Percentiles rank a stretch among this genome's conserved stretches.
Conservation (phyloP, 92 coral and sea anemone species). For the Chrysogorgia sp. region DNA sequence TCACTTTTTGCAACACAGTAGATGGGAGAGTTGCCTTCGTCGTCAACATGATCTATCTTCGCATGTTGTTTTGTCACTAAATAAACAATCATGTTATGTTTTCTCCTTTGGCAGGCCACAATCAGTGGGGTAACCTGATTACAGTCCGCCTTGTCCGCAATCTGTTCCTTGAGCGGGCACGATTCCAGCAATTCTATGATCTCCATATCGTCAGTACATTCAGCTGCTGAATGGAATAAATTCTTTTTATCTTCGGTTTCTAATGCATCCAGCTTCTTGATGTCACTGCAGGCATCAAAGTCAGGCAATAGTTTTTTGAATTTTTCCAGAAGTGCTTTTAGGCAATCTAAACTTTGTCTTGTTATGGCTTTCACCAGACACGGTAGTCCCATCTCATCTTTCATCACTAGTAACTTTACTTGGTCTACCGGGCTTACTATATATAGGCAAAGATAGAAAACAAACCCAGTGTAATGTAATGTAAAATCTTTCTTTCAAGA, state of each 20-base stretch:
- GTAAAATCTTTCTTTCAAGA: too few species aligned
- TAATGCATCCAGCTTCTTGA: slow-evolving; percentile 13
- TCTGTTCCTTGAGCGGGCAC: neutral
- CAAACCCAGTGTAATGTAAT: too few species aligned
- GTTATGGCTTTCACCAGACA: slow-evolving; percentile 17
- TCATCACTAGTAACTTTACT: neutral
- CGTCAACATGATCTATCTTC: slow-evolving; percentile 24
- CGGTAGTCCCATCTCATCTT: slow-evolving; percentile 22
- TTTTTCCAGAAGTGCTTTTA: neutral
- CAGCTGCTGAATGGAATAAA: slow-evolving; percentile 17
- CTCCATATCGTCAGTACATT: neutral
- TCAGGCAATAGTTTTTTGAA: neutral
- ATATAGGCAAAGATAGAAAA: neutral
- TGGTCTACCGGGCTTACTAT: neutral
- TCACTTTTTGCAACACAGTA: slow-evolving; percentile 6
- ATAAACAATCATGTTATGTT: neutral
- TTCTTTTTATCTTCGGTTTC: neutral
- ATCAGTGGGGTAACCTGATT: slow-evolving; percentile 3
- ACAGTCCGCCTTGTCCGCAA: slow-evolving; percentile 3
- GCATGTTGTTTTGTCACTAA: neutral
- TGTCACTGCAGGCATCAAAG: neutral
- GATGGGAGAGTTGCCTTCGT: slow-evolving; percentile 11
- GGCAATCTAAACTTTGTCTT: slow-evolving; percentile 16
- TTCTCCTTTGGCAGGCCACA: slow-evolving; percentile 5
- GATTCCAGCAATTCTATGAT: neutral